A percentile compares a stretch with the other conserved stretches of the same genome.
Conservation (phyloP, 2,113 vertebrate genomes). For the Athene noctua region DNA sequence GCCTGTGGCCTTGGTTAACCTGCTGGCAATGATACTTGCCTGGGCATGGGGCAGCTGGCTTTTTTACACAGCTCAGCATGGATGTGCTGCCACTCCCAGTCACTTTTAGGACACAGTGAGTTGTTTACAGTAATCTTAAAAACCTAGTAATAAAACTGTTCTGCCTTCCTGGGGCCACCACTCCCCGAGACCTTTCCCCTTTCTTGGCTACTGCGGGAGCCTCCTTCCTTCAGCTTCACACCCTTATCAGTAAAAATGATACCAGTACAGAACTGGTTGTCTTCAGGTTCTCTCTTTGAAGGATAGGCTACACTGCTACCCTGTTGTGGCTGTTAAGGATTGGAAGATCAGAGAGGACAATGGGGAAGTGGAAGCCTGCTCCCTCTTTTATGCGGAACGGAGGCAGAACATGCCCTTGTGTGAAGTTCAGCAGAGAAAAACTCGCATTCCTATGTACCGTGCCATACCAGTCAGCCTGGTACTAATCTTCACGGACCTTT, state of each 20-base stretch:
- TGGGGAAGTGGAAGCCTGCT: neutral
- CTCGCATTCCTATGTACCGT: neutral
- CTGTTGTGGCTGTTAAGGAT: neutral
- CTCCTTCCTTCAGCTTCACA: neutral
- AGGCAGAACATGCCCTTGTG: neutral
- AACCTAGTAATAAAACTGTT: neutral
- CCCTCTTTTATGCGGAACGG: neutral
- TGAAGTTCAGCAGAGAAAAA: neutral
- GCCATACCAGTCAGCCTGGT: constrained; percentile 49
- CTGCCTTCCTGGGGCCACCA: neutral
- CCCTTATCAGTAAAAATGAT: neutral
- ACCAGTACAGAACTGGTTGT: neutral
- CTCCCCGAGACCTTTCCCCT: constrained; percentile 26
- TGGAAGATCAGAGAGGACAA: neutral
- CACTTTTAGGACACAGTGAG: neutral
- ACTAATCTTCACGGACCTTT: constrained; percentile 9
- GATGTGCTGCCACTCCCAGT: constrained; percentile 36
- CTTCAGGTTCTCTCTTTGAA: neutral
- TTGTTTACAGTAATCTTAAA: constrained; percentile 10
- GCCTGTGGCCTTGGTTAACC: constrained; percentile 29
- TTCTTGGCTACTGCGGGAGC: neutral
- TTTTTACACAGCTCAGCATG: constrained; percentile 18
- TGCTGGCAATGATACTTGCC: constrained; percentile 20
- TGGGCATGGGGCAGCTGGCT: constrained; percentile 18
- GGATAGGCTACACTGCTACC: neutral